Conservation (phyloP, 2,888 invertebrate genomes). For the Galerucella pusilla region DNA sequence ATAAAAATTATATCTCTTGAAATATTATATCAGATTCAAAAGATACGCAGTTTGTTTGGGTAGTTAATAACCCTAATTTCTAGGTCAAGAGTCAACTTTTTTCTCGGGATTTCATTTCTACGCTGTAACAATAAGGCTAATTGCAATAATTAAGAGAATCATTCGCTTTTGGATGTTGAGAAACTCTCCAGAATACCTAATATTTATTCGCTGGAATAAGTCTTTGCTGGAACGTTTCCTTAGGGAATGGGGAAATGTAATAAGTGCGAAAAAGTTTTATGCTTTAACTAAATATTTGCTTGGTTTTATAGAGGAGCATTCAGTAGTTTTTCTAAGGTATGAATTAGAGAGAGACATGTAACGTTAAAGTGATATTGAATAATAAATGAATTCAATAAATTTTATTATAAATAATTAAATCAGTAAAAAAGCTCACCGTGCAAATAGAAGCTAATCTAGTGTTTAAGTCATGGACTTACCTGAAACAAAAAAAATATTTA, state of each 20-base stretch:
- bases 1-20: too few species aligned
- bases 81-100: conserved; percentile 8
- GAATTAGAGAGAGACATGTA: too few species aligned
- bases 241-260: conserved; percentile 9
- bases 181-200: conserved; percentile 7
- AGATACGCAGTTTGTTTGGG: neutral
- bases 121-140: conserved; percentile 26
- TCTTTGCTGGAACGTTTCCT: neutral
- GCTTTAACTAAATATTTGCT: neutral
- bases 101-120: conserved; percentile 1
- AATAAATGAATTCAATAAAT: too few species aligned
- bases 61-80: conserved; percentile 22
- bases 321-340: too few species aligned
- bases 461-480: neutral
- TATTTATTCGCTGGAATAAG: conserved; percentile 1
- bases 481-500: neutral
- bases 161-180: conserved; percentile 19
- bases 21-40: neutral
- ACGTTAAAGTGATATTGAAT: too few species aligned
- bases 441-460: neutral
- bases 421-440: neutral
- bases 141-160: conserved; percentile 27
- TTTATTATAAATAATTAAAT: neutral
- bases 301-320: neutral
- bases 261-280: conserved; percentile 1